Evolutionary conservation across 2,888 invertebrate genomes (phyloP).

Genomic region (Odontocolon sp.): DNA sequence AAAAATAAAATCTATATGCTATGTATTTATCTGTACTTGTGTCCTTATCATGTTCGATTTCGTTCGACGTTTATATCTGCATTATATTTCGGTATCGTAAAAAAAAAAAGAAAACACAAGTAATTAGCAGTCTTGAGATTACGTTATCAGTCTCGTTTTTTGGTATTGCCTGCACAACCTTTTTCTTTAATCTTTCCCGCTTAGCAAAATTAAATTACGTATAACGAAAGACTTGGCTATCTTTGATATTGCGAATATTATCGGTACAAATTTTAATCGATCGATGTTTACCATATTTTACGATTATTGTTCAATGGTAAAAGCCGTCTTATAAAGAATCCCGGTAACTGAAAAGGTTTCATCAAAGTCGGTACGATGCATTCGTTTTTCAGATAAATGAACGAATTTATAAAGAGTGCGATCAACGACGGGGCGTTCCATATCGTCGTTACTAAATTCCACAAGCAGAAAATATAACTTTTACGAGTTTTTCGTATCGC

Average conservation of each 20-base stretch:
- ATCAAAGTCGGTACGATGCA: slow-evolving; percentile 68
- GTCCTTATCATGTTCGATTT: background rate
- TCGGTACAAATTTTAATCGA: background rate
- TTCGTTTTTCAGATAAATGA: slow-evolving; percentile 67
- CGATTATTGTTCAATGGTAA: slow-evolving; percentile 62
- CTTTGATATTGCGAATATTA: background rate
- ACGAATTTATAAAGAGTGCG: slow-evolving; percentile 64
- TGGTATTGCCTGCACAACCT: no score
- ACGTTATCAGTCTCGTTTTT: slow-evolving; percentile 32
- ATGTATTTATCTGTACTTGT: background rate
- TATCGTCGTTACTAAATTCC: slow-evolving; percentile 72
- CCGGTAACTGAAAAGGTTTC: slow-evolving; percentile 70
- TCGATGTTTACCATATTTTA: slow-evolving; percentile 58
- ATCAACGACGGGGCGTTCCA: slow-evolving; percentile 72
- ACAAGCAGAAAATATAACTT: slow-evolving; percentile 70
- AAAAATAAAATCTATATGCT: background rate
- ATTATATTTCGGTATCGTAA: background rate
- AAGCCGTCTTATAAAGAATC: slow-evolving; percentile 68
- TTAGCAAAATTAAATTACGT: background rate
- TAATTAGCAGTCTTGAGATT: slow-evolving; percentile 32
- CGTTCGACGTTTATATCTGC: background rate
- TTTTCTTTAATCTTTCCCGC: background rate
- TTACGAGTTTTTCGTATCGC: slow-evolving; percentile 67
- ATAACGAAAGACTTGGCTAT: background rate
- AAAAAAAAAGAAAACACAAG: background rate